Base-by-base conservation (phyloP, 2,797 vertebrate species). In the Gallinago stenura region DNA sequence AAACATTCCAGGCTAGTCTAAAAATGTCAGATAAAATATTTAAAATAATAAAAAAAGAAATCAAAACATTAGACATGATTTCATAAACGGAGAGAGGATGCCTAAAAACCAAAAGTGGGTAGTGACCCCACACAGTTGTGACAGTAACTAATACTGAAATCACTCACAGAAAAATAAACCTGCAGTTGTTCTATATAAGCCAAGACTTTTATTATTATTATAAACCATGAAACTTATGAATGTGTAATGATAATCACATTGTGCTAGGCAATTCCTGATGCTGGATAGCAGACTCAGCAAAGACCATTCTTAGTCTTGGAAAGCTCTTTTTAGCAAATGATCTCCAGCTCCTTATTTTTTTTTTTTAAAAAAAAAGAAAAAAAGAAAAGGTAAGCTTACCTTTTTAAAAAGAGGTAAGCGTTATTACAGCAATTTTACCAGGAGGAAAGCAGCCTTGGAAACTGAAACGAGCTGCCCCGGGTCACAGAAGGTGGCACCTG, bases 401-500 rank as follows among this genome's bases (percentile, higher is more conserved):
- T 30, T 20, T 60, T 35, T 26, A 19, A 33, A 37, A 66, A 70
- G 51, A 28, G 3, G 9, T 54, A 76, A 48, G 31, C 15, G 28
- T 83, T 83, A 33, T 89, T 80, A 71, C n/a, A 82, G 64, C 48
- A 71, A 26, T 72, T 94, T 81, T 91, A 48, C 28, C 26, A 51
- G 25, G 56, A 87, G 60, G 26, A 84, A 87, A 65, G 45, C 31
- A 68, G 66, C 60, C 80, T 84, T 72, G 39, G 56, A 60, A 91
- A 93, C 62, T 64, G 87, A 84, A 95, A 83, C 62, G 53, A 83
- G 70, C 81, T 89, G 64, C 54, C 48, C 21, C 4, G 2, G 30
- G 62, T 88, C 76, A 90, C 33, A 54, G 22, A 91, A 70, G 66
- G 76, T 87, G 43, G 48, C 85, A 88, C 80, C 89, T 91, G 72